Evolutionary conservation across 2,797 vertebrate genomes (phyloP), one percentile per base, ranked within the genome.

Genomic region (Vireo griseus): DNA sequence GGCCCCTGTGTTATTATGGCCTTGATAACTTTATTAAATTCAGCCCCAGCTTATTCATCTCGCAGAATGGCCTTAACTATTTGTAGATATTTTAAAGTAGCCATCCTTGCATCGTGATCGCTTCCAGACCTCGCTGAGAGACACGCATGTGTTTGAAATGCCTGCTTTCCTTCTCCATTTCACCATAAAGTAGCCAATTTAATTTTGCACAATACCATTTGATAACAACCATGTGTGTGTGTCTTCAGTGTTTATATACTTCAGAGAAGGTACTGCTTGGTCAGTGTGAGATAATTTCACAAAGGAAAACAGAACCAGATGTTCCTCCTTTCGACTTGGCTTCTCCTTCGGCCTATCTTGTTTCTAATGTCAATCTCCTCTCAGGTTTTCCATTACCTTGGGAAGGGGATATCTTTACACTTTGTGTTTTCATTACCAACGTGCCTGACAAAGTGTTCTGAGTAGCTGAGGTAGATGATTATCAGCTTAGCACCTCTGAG

Each of bases 141-240:
- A 96, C 96, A 95, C 74, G 48, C 97, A 90, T 97, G 87, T 98
- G 97, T 97, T 97, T 96, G 97, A 97, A 98, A 97, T 96, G 97
- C 96, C 96, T 97, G 94, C 96, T 95, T 92, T 97, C 96, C 97
- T 97, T 97, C 97, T 97, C 97, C 92, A 84, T 97, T 98, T 97
- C 96, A 95, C 97, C 97, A 95, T 97, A 97, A 98, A 98, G 97
- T 97, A 98, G 98, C 97, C 98, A 97, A 96, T 97, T 98, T 98
- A 97, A 97, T 98, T 98, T 97, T 97, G 97, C 96, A 98, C 98
- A 98, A 96, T 97, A 96, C 97, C 96, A 59, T 97, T 98, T 98
- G 98, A 98, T 98, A 98, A 97, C 97, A 98, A 98, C 98, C 98
- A 98, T 98, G 97, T 98, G 98, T 97, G 97, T 97, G 95, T 88